Evolutionary conservation across 2,113 vertebrate species (phyloP).

Genomic region (Heterotilapia buettikoferi): DNA sequence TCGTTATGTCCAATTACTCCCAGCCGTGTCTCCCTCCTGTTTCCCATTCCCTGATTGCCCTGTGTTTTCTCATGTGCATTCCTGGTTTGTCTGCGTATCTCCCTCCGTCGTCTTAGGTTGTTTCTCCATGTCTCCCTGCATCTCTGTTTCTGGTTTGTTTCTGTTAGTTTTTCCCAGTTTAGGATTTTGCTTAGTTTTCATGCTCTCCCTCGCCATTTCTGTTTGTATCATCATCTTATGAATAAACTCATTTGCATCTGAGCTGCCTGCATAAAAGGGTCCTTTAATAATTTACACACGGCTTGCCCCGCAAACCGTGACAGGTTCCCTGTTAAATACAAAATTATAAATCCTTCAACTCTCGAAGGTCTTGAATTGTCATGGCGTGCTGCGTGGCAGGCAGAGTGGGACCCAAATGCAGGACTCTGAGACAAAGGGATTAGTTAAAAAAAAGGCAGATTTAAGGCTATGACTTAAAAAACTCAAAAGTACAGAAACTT

Average conservation of each 20-base stretch:
- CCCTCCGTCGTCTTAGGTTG: not conserved
- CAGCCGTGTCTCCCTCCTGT: too few species aligned
- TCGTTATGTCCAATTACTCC: too few species aligned
- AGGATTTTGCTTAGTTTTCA: not conserved
- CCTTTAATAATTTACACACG: too few species aligned
- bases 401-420: not conserved
- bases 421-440: too few species aligned
- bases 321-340: too few species aligned
- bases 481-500: not conserved
- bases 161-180: too few species aligned
- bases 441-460: too few species aligned
- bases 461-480: not conserved
- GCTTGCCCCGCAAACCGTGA: not conserved
- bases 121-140: fast-evolving
- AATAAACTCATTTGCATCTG: not conserved
- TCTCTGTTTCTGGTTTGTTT: too few species aligned
- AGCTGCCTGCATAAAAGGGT: not conserved
- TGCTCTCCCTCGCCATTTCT: not conserved
- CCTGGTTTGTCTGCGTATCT: too few species aligned
- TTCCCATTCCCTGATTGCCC: too few species aligned
- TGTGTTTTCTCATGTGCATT: too few species aligned
- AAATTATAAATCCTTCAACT: not conserved
- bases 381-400: not conserved
- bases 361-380: not conserved
- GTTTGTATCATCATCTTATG: not conserved